Conservation (phyloP, 92 coral and sea anemone genomes). For the Anthopleura xanthogrammica region DNA sequence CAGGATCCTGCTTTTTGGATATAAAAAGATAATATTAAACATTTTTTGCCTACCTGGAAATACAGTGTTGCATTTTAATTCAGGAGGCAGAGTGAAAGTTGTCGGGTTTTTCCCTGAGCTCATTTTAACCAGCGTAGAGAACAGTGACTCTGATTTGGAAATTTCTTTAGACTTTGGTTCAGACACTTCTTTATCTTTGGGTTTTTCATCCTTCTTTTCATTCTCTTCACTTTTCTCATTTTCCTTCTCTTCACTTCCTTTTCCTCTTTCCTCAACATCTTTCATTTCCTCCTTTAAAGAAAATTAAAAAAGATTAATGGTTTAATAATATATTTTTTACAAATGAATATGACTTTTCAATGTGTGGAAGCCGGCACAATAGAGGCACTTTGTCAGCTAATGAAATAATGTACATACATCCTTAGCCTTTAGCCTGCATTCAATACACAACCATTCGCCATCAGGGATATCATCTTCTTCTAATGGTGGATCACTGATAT, state of each 20-base stretch:
- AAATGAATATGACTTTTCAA: too few species aligned
- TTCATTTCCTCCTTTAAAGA: conserved; percentile 28
- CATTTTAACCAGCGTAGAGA: conserved; percentile 92
- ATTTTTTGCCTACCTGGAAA: conserved; percentile 72
- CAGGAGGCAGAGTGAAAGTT: conserved; percentile 93
- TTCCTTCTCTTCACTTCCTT: conserved; percentile 53
- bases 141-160: conserved; percentile 77
- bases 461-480: conserved; percentile 99
- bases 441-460: conserved; percentile 99
- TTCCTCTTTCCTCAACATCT: conserved; percentile 18
- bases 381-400: too few species aligned
- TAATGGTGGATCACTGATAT: conserved; percentile 89
- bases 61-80: conserved; percentile 81
- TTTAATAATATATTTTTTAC: background rate
- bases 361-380: too few species aligned
- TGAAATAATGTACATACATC: conserved; percentile 45
- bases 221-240: conserved; percentile 36
- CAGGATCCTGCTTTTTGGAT: too few species aligned
- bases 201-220: conserved; percentile 40
- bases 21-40: too few species aligned
- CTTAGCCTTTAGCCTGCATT: conserved; percentile 68
- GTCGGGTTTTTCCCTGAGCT: conserved; percentile 95
- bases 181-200: conserved; percentile 45
- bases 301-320: background rate
- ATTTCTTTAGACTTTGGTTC: conserved; percentile 55